phyloP scores from a whole-genome alignment of 2,797 vertebrate species.

The Chaenodraco wilsoni region DNA sequence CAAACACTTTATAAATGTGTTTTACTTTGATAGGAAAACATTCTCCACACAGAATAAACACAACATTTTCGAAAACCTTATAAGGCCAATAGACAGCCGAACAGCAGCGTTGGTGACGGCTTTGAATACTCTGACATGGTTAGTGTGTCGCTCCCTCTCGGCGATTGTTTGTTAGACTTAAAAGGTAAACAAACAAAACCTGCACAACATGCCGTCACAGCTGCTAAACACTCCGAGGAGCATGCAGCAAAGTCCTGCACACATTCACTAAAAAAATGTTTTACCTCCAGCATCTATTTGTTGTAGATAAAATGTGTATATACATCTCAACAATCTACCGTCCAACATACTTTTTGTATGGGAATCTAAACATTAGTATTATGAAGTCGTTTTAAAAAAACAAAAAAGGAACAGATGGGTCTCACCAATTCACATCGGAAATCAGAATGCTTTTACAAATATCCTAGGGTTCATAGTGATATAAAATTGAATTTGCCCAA shows the following conservation, averaged over 20 bases:
- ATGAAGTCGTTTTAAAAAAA: not conserved
- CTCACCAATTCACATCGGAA: not conserved
- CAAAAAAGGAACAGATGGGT: not conserved
- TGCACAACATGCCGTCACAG: conserved; percentile 40
- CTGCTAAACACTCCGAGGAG: conserved; percentile 19
- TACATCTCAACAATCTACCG: not conserved
- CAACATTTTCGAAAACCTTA: conserved; percentile 29
- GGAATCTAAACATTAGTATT: too few relatives aligned
- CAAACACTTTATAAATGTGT: not conserved
- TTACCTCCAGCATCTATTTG: too few relatives aligned
- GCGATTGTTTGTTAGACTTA: conserved; percentile 24
- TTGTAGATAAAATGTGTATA: not conserved
- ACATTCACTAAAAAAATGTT: not conserved
- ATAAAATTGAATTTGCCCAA: not conserved
- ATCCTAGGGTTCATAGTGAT: not conserved
- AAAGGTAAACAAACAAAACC: conserved; percentile 34
- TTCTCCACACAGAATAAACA: conserved; percentile 8
- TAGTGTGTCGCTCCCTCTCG: conserved; percentile 33
- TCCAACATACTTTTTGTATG: too few relatives aligned
- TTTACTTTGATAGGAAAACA: not conserved
- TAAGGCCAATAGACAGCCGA: conserved; percentile 37
- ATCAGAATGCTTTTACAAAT: not conserved
- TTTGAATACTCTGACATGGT: conserved; percentile 27
- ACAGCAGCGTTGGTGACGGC: conserved; percentile 8
- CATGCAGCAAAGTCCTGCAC: conserved; percentile 19